These are phyloP conservation scores for Macroramphosus scolopax DNA, from an alignment of 2,797 vertebrate genomes.

Conservation along the genomic window DNA sequence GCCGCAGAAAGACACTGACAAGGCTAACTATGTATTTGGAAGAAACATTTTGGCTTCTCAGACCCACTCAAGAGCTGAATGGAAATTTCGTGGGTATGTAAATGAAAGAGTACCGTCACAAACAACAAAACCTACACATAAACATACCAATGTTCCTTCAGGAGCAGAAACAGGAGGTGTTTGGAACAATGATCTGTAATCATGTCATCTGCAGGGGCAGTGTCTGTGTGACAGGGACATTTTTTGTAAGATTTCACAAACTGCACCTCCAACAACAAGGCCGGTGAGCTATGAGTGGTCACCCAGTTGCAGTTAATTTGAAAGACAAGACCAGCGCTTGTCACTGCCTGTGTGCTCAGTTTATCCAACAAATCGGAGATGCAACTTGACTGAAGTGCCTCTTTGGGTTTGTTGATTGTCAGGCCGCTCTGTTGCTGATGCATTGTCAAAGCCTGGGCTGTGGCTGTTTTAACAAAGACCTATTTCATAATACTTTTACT, in stretches of 20 bases:
- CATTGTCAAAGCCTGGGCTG: constrained; percentile 22
- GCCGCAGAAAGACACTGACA: constrained; percentile 8
- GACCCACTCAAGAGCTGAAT: background rate
- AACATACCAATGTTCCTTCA: constrained; percentile 23
- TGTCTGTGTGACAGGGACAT: constrained; percentile 31
- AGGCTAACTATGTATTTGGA: background rate
- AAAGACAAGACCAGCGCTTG: constrained; percentile 52
- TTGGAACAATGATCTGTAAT: constrained; percentile 54
- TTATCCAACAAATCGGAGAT: constrained; percentile 52
- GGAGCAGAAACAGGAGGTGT: constrained; percentile 38
- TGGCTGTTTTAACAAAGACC: constrained; percentile 17
- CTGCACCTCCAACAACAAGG: constrained; percentile 38
- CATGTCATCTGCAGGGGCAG: constrained; percentile 42
- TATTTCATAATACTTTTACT: constrained; percentile 13
- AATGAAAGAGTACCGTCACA: constrained; percentile 59
- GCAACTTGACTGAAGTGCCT: constrained; percentile 56
- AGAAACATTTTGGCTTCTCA: background rate
- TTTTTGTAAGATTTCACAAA: constrained; percentile 35
- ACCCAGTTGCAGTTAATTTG: constrained; percentile 61
- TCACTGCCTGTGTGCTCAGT: constrained; percentile 59
- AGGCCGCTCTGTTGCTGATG: constrained; percentile 33
- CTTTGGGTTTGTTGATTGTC: constrained; percentile 32
- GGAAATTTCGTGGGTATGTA: constrained; percentile 25
- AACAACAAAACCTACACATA: constrained; percentile 10
- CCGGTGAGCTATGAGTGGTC: constrained; percentile 51